Base-by-base conservation (phyloP, 2,113 vertebrate genomes). In the Synodontis membranacea region DNA sequence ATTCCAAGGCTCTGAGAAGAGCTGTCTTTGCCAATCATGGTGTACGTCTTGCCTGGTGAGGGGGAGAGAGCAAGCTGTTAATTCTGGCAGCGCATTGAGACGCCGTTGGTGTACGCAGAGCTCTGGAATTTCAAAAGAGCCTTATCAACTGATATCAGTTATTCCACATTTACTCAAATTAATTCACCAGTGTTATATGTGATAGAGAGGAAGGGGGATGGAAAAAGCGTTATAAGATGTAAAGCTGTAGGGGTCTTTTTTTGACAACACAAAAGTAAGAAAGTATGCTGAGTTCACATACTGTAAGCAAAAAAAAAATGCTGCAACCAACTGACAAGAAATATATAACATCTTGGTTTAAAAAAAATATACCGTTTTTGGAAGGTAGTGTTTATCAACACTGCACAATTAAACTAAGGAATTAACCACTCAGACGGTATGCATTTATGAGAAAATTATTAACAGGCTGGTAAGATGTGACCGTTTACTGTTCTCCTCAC, bases 21-120 rank as follows among this genome's bases (percentile, higher is more conserved):
- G 93, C 93, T 95, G 94, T 99, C 98, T 92, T 95, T 96, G 89
- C 98, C 98, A 70, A 99, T 97, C 98, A 99, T 99, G 81, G 97
- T 99, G 92, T 96, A 97, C 1, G 98, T 97, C 94, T 98, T 99
- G 88, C 98, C 98, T 99, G 92, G 66, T 23, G 89, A 92, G 58
- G 82, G 88, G 39, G 50, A 78, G 31, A 82, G 48, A 86, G 86
- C 87, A 84, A 89, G 81, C 86, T 89, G 89, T 78, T 88, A 60
- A 86, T 86, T 88, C 75, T 86, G 84, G 75, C 86, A 82, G 37
- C 9, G 21, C 54, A 54, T 70, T 79, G n/a, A 76, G 64, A 72
- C n/a, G n/a, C 46, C 37, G 14, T 56, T 84, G 68, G 46, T 66
- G 80, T 75, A 50, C 81, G 12, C 52, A 58, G 74, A 86, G 84